Evolutionary conservation across 2,888 invertebrate genomes (phyloP).

Genomic region (Cerceris ruficornis): DNA sequence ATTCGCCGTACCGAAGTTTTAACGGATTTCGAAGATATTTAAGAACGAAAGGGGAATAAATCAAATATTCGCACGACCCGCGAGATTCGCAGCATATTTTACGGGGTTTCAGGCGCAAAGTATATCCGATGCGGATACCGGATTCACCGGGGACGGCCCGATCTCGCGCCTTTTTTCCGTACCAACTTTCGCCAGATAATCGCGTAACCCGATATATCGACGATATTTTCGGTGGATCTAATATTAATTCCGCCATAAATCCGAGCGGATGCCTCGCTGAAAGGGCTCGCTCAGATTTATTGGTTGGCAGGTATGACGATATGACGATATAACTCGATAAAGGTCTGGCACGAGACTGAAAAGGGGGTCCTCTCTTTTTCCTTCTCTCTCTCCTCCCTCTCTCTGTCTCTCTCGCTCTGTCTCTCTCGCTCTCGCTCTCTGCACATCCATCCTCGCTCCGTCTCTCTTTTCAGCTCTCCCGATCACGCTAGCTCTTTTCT

Average conservation of each 20-base stretch:
- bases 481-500: slow-evolving; percentile 28
- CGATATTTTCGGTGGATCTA: slow-evolving; percentile 64
- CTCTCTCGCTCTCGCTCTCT: slow-evolving; percentile 7
- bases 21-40: slow-evolving; percentile 17
- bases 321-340: slow-evolving; percentile 75
- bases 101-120: slow-evolving; percentile 19
- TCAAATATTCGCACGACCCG: slow-evolving; percentile 17
- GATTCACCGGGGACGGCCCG: slow-evolving; percentile 13
- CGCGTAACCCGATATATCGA: slow-evolving; percentile 57
- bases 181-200: slow-evolving; percentile 26
- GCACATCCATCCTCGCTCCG: slow-evolving; percentile 6
- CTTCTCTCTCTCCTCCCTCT: slow-evolving; percentile 12
- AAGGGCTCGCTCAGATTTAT: slow-evolving; percentile 71
- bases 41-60: slow-evolving; percentile 31
- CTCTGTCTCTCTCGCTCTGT: neutral
- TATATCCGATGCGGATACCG: slow-evolving; percentile 14
- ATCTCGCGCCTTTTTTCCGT: slow-evolving; percentile 24
- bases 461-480: slow-evolving; percentile 19
- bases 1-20: neutral
- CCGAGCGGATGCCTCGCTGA: slow-evolving; percentile 57
- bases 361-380: slow-evolving; percentile 24
- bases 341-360: slow-evolving; percentile 65
- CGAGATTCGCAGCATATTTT: slow-evolving; percentile 42
- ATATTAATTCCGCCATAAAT: slow-evolving; percentile 74
- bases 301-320: slow-evolving; percentile 74